A percentile compares a stretch with the other conserved stretches of the same genome.
phyloP scores from a whole-genome alignment of 2,797 vertebrate genomes.

The Lycodopsis pacificus region DNA sequence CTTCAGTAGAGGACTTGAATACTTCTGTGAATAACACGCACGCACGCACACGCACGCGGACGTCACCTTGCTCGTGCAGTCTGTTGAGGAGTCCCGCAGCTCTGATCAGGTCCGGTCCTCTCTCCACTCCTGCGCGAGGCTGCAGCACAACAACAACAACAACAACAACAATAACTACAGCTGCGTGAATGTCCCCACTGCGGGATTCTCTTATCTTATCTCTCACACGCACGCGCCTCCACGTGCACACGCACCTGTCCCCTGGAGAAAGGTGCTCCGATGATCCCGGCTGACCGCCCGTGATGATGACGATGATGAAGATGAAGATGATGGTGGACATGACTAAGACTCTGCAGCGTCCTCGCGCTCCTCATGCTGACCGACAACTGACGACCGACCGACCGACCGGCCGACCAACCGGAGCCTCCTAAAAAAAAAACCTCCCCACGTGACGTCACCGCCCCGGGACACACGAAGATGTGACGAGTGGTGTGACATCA shows the following conservation, averaged over 20 bases:
- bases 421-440: not conserved
- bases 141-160: not conserved
- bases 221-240: not conserved
- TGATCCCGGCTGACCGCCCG: conserved; percentile 70
- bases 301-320: conserved; percentile 12
- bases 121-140: not conserved
- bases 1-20: not conserved
- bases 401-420: no score
- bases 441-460: not conserved
- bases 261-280: conserved; percentile 83
- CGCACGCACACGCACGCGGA: not conserved
- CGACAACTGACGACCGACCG: no score
- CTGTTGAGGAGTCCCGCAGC: not conserved
- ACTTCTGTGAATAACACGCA: no score
- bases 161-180: not conserved
- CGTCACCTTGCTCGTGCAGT: not conserved
- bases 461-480: no score
- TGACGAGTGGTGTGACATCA: not conserved
- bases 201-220: no score
- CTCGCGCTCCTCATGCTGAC: conserved; percentile 54
- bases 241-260: conserved; percentile 79
- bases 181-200: no score
- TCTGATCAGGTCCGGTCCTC: conserved; percentile 3
- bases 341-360: conserved; percentile 36
- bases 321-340: conserved; percentile 17